Percentiles rank a stretch among this genome's conserved stretches.
Conservation (phyloP, 2,113 vertebrate species). For the Sinocyclocheilus anshuiensis region DNA sequence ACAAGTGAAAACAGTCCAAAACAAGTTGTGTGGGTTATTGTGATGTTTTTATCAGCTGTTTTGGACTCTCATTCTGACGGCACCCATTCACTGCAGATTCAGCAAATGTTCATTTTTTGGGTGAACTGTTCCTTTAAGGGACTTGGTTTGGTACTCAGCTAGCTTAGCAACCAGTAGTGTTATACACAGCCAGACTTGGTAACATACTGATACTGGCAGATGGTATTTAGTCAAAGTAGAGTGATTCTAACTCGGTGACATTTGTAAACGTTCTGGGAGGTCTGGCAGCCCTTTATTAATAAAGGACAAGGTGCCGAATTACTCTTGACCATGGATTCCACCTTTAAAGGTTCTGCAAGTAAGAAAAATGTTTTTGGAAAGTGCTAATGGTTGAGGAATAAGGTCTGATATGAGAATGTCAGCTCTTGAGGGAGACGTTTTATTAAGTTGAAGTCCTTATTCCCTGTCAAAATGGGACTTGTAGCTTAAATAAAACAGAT, state of each 20-base stretch:
- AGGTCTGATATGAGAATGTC: conserved; percentile 33
- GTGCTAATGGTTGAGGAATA: conserved; percentile 29
- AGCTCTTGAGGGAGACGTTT: conserved; percentile 33
- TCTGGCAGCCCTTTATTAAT: conserved; percentile 32
- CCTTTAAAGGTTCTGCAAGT: conserved; percentile 32
- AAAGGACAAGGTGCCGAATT: conserved; percentile 23
- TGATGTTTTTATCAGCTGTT: no score
- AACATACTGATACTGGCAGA: conserved; percentile 2
- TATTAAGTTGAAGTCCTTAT: conserved; percentile 36
- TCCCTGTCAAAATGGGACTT: neutral
- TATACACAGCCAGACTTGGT: conserved; percentile 8
- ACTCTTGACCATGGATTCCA: conserved; percentile 18
- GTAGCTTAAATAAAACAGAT: neutral
- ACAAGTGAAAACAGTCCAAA: no score
- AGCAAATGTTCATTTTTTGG: neutral
- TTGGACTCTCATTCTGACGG: no score
- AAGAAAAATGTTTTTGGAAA: conserved; percentile 33
- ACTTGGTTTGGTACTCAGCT: neutral
- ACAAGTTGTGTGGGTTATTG: no score
- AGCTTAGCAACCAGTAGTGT: neutral
- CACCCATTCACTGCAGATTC: neutral
- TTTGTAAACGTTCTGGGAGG: conserved; percentile 19
- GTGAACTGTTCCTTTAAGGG: neutral
- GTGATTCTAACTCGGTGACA: conserved; percentile 20
- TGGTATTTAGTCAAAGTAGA: conserved; percentile 17